Conservation (phyloP, 2,888 invertebrate species). For the Stenoptilia bipunctidactyla region DNA sequence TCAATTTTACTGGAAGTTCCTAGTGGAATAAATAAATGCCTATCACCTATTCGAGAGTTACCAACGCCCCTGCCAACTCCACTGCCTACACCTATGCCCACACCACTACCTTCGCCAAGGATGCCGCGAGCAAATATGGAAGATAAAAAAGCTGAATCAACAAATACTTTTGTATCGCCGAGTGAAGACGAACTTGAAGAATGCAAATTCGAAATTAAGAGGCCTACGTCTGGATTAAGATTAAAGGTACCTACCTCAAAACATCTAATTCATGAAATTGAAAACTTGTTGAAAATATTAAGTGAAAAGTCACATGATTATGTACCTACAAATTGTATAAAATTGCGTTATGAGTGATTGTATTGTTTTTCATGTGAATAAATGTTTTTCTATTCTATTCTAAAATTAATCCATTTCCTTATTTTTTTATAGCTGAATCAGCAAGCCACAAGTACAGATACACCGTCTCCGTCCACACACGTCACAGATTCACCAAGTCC, state of each 20-base stretch:
- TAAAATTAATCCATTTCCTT: neutral
- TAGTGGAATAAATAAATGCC: slow-evolving; percentile 79
- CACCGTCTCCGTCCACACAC: slow-evolving; percentile 57
- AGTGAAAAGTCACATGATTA: too few relatives aligned
- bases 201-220: slow-evolving; percentile 39
- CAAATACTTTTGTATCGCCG: slow-evolving; percentile 36
- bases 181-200: slow-evolving; percentile 55
- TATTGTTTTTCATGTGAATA: too few relatives aligned
- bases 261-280: neutral
- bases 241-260: slow-evolving; percentile 34
- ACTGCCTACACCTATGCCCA: slow-evolving; percentile 74
- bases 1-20: slow-evolving; percentile 84
- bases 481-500: slow-evolving; percentile 61
- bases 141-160: slow-evolving; percentile 36
- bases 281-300: neutral
- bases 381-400: neutral
- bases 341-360: too few relatives aligned
- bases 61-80: slow-evolving; percentile 80
- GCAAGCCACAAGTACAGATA: slow-evolving; percentile 51
- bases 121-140: slow-evolving; percentile 53
- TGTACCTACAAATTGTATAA: too few relatives aligned
- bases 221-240: slow-evolving; percentile 40
- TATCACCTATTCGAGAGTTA: slow-evolving; percentile 83
- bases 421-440: slow-evolving; percentile 56
- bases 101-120: slow-evolving; percentile 70